phyloP scores from a whole-genome alignment of 64 coral and sea anemone species.

The Orbicella faveolata region DNA sequence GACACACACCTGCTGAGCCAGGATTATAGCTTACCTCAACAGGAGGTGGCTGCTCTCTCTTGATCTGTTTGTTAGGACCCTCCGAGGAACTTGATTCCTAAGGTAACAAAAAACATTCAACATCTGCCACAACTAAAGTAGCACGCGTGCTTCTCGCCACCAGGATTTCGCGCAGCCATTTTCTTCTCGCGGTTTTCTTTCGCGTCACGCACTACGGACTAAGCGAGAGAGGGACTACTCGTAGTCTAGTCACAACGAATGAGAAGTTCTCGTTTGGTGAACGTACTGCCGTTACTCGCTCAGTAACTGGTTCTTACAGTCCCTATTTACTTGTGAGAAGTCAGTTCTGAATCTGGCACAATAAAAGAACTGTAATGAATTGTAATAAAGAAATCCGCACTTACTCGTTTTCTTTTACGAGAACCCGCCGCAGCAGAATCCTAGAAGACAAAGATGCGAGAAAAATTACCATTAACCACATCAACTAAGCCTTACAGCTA shows the following conservation, averaged over 20 bases:
- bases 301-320: too few relatives aligned
- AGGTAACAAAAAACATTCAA: background rate
- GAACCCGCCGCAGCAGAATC: slow-evolving; percentile 21
- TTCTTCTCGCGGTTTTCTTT: too few relatives aligned
- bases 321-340: too few relatives aligned
- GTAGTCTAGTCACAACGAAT: too few relatives aligned
- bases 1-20: background rate
- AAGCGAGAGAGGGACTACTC: too few relatives aligned
- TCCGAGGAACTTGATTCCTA: slow-evolving; percentile 23
- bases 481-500: too few relatives aligned
- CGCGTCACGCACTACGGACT: too few relatives aligned
- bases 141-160: background rate
- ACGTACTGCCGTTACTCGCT: too few relatives aligned
- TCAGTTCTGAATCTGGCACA: too few relatives aligned
- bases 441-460: background rate
- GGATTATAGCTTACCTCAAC: slow-evolving; percentile 7
- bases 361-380: too few relatives aligned
- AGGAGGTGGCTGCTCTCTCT: slow-evolving; percentile 18
- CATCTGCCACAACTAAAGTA: background rate
- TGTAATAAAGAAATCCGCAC: background rate
- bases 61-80: slow-evolving; percentile 20
- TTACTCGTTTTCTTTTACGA: slow-evolving; percentile 44
- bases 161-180: too few relatives aligned
- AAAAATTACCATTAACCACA: background rate
- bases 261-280: too few relatives aligned